phyloP scores from a whole-genome alignment of 2,888 invertebrate species.

The Eustalomyia histrio region DNA sequence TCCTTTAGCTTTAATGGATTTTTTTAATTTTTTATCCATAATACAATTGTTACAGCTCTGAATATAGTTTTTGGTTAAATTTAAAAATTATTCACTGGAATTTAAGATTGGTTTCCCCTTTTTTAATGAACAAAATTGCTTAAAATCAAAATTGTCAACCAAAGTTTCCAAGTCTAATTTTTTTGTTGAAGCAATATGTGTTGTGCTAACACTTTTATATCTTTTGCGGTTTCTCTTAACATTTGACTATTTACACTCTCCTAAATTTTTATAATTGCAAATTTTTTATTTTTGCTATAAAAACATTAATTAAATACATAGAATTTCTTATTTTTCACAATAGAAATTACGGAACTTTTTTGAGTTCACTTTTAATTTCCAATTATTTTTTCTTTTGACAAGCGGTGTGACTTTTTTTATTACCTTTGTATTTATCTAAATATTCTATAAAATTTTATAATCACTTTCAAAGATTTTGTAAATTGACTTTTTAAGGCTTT shows the following conservation, averaged over 20 bases:
- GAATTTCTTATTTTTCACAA: too few species aligned
- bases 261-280: not conserved
- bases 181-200: too few species aligned
- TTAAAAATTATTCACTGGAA: not conserved
- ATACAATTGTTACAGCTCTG: not conserved
- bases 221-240: too few species aligned
- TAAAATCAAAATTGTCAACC: too few species aligned
- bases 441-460: conserved; percentile 1
- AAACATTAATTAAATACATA: too few species aligned
- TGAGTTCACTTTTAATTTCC: not conserved
- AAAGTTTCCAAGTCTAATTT: too few species aligned
- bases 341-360: not conserved
- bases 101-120: not conserved
- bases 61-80: conserved; percentile 14
- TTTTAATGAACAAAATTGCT: not conserved
- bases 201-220: too few species aligned
- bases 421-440: not conserved
- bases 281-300: not conserved
- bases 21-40: conserved; percentile 51
- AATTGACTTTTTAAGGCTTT: conserved; percentile 9
- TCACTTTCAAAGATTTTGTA: not conserved
- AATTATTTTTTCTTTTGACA: conserved; percentile 32
- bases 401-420: conserved; percentile 37
- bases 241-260: not conserved
- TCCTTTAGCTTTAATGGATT: conserved; percentile 16